Evolutionary conservation across 2,113 vertebrate species (phyloP).

Genomic region (Melanotaenia duboulayi): DNA sequence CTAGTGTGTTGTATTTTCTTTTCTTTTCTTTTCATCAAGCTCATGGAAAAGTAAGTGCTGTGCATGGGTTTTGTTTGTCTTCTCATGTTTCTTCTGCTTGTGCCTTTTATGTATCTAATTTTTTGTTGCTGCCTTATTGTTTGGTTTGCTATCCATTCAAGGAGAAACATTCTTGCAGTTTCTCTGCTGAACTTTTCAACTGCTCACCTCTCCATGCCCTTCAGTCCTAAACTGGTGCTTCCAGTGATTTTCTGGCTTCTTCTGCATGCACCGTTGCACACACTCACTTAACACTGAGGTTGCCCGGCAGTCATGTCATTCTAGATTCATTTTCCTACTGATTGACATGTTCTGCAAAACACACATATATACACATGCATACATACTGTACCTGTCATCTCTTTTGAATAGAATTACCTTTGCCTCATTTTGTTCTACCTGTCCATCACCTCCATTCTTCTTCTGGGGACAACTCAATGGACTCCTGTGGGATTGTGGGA

Average conservation of each 20-base stretch:
- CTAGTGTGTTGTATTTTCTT: too few species aligned
- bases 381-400: conserved; percentile 77
- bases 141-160: not conserved
- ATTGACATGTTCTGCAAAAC: conserved; percentile 69
- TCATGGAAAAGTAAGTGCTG: too few species aligned
- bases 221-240: conserved; percentile 60
- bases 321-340: conserved; percentile 61
- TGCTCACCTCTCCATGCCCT: conserved; percentile 71
- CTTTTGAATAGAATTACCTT: conserved; percentile 81
- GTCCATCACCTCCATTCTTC: conserved; percentile 80
- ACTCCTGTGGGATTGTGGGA: conserved; percentile 65
- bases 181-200: conserved; percentile 83
- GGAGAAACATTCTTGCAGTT: conserved; percentile 20
- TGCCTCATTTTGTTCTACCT: conserved; percentile 80
- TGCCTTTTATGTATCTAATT: not conserved
- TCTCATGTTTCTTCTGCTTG: not conserved
- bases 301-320: conserved; percentile 70
- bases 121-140: not conserved
- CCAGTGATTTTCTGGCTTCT: conserved; percentile 26
- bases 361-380: conserved; percentile 48
- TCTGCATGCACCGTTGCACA: conserved; percentile 3
- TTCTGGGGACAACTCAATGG: conserved; percentile 75
- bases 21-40: too few species aligned
- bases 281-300: conserved; percentile 52
- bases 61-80: too few species aligned